A percentile compares a stretch with the other conserved stretches of the same genome.
phyloP scores from a whole-genome alignment of 1,140 invertebrate species.

The Cyclargus thomasi region DNA sequence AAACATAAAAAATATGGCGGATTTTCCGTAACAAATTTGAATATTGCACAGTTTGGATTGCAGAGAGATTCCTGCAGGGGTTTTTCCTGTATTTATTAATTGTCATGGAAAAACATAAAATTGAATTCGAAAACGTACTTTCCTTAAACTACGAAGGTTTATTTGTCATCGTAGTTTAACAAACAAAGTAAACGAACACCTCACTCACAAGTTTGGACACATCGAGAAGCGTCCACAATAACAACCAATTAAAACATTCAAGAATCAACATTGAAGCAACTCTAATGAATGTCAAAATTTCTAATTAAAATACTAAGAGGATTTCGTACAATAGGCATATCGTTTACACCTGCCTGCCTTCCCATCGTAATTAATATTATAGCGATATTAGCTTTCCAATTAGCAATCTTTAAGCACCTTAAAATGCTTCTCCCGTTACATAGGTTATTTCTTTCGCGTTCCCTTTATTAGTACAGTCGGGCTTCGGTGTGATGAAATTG shows the following conservation, averaged over 20 bases:
- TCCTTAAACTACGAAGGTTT: too few species aligned
- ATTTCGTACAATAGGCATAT: slow-evolving; percentile 49
- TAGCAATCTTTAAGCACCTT: slow-evolving; percentile 61
- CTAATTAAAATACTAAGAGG: slow-evolving; percentile 29
- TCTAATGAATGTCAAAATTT: slow-evolving; percentile 24
- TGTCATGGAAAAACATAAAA: too few species aligned
- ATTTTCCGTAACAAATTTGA: too few species aligned
- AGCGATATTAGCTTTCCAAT: slow-evolving; percentile 69
- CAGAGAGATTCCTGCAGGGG: too few species aligned
- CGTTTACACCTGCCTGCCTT: slow-evolving; percentile 53
- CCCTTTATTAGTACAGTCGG: slow-evolving; percentile 11
- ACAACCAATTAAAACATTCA: slow-evolving; percentile 5
- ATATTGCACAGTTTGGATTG: too few species aligned
- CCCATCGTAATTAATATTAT: slow-evolving; percentile 65
- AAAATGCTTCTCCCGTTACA: slow-evolving; percentile 56
- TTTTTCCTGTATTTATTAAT: too few species aligned
- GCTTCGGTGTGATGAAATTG: not conserved
- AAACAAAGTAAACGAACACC: too few species aligned
- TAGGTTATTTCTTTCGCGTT: slow-evolving; percentile 33
- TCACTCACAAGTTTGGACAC: too few species aligned
- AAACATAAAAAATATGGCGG: too few species aligned
- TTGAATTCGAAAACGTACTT: too few species aligned
- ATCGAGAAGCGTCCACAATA: not conserved
- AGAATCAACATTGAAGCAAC: slow-evolving; percentile 5
- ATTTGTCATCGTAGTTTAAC: too few species aligned